Evolutionary conservation across 2,888 invertebrate genomes (phyloP), one percentile per base, ranked within the genome.

Genomic region (Meteorus colon): DNA sequence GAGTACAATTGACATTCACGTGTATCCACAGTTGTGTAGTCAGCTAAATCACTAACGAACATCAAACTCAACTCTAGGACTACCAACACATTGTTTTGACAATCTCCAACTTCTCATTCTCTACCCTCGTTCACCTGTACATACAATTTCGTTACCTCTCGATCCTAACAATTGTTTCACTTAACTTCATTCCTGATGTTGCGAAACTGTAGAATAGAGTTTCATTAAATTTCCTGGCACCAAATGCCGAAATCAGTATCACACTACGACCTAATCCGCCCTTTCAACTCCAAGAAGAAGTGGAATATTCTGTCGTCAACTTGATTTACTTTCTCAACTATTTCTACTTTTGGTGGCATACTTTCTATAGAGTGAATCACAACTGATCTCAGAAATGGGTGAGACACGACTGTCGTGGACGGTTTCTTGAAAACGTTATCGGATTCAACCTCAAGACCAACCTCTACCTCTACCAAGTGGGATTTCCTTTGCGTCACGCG

Each of bases 401-500:
- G 41, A 8, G 41, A 8, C 41, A 12, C 12, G 12, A 41, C 12
- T 41, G 41, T 41, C 4, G 4, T 55, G 19, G 19, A 55, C n/a
- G 55, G 6, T 55, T 55, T 55, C 19, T 48, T 55, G 19, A 55
- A 55, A 55, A 55, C 19, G n/a, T 55, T 55, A 55, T 55, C 55
- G 55, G 55, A 24, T 55, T 55, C 55, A 55, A 55, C 19, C 19
- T n/a, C 55, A 55, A 55, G 55, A 55, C 55, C 55, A 34, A 34
- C 34, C 34, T 34, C 19, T 8, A 48, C 48, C 48, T 48, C 48
- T n/a, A 55, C 19, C 55, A 55, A 55, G 8, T 19, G 10, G 8
- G n/a, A 55, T 55, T 55, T 19, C 55, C 55, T 19, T 55, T 19
- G n/a, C 55, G 55, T 55, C 55, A 55, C 55, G n/a, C 55, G 55